Evolutionary conservation across 1,140 invertebrate genomes (phyloP).

Genomic region (Nilaparvata lugens): DNA sequence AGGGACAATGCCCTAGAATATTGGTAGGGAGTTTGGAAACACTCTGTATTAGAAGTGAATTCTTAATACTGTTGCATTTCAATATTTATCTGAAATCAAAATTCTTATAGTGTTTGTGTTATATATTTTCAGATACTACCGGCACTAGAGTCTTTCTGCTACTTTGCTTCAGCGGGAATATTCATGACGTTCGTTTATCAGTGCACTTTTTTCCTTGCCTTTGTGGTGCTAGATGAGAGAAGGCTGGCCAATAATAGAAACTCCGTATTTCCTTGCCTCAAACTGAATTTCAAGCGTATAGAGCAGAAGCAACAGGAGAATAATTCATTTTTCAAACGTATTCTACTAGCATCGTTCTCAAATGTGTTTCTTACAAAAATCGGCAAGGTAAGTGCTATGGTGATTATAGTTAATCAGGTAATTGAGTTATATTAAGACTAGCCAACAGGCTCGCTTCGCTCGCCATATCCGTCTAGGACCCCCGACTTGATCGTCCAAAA

Average conservation of each 20-base stretch:
- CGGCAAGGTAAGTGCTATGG: constrained; percentile 42
- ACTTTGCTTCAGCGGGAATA: constrained; percentile 61
- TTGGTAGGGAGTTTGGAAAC: too few species aligned
- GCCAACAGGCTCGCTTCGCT: too few species aligned
- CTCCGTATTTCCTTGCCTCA: constrained; percentile 55
- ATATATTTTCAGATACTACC: constrained; percentile 52
- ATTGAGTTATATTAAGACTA: too few species aligned
- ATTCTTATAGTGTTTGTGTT: background rate
- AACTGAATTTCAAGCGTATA: constrained; percentile 35
- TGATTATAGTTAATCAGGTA: too few species aligned
- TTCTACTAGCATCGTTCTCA: constrained; percentile 46
- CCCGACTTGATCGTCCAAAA: too few species aligned
- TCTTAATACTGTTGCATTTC: too few species aligned
- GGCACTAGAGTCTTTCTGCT: constrained; percentile 61
- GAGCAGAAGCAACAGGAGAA: background rate
- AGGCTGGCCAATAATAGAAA: constrained; percentile 53
- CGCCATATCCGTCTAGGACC: too few species aligned
- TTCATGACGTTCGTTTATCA: constrained; percentile 63
- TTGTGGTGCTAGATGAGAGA: constrained; percentile 57
- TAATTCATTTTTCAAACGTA: background rate
- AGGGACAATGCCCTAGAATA: too few species aligned
- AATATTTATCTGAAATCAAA: too few species aligned
- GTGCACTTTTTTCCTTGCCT: constrained; percentile 68
- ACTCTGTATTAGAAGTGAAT: too few species aligned
- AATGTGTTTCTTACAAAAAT: constrained; percentile 47